Conservation (phyloP, 2,888 invertebrate genomes). For the Apamea epomidion region DNA sequence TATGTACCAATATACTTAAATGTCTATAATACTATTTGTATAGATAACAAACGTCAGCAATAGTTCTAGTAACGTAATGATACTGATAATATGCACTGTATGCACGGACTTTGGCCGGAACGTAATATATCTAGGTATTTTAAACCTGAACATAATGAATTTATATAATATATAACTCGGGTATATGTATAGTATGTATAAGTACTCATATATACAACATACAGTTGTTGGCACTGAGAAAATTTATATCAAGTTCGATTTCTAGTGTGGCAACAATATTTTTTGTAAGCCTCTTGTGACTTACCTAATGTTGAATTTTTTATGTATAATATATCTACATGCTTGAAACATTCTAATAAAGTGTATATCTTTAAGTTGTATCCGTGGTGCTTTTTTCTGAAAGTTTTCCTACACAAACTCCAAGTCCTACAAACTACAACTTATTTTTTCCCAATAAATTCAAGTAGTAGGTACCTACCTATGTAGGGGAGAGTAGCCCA, state of each 20-base stretch:
- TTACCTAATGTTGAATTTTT: conserved; percentile 1
- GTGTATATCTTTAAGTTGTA: background rate
- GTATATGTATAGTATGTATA: background rate
- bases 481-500: too few species aligned
- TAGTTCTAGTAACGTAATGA: conserved; percentile 10
- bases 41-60: conserved; percentile 1
- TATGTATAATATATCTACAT: conserved; percentile 12
- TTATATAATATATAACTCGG: background rate
- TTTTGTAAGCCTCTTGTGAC: background rate
- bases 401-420: background rate
- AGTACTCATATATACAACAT: background rate
- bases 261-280: conserved; percentile 17
- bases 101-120: conserved; percentile 18
- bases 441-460: too few species aligned
- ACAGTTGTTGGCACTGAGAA: conserved; percentile 3
- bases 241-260: conserved; percentile 2
- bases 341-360: conserved; percentile 40
- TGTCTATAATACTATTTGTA: conserved; percentile 10
- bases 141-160: conserved; percentile 1
- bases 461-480: too few species aligned
- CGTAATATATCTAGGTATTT: background rate
- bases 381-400: background rate
- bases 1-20: background rate
- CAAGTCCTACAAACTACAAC: background rate
- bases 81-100: conserved; percentile 11